Evolutionary conservation across 2,113 vertebrate genomes (phyloP), one percentile per base, ranked within the genome.

Genomic region (Sturnus vulgaris): DNA sequence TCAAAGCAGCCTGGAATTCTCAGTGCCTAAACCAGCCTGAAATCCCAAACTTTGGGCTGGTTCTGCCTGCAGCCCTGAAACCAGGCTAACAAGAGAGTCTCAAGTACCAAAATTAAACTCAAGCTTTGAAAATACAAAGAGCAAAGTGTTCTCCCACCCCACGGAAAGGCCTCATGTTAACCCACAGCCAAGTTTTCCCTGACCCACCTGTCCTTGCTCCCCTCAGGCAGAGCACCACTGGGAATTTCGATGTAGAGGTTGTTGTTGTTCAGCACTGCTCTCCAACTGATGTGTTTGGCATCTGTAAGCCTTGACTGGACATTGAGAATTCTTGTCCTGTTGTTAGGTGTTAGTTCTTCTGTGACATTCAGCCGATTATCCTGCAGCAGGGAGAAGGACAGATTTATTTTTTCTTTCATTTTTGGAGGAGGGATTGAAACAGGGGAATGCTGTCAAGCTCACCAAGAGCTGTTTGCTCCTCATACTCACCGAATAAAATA

Each of bases 351-450:
- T 95, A 97, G 96, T 97, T 99, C 99, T 97, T 99, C 99, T 95
- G 99, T 99, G 97, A 99, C 99, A 97, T 98, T 98, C 98, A 99
- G 98, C 97, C 98, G 99, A 98, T 99, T 97, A 98, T 99, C 99
- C 99, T 99, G 73, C 0, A 70, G 37, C 47, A 46, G 13, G 1
- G 19, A 33, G 1, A 39, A 0, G 24, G 1, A 10, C 37, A 59
- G 13, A 33, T 18, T 94, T 56, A 77, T 14, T 64, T 20, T 52
- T 11, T 44, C 55, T 0, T 4, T 63, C 6, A 0, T 35, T 75
- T 22, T 2, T 4, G 24, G 44, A 78, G 30, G 6, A 30, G n/a
- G 53, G 19, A 3, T 12, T 5, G 6, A 53, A 77, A 47, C 13
- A 60, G 70, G 46, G 46, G 77, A 90, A 77, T 0, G 13, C 7